These are phyloP conservation scores for Caenorhabditis sp. DNA, from an alignment of 2,888 invertebrate genomes.

Conservation along the genomic window DNA sequence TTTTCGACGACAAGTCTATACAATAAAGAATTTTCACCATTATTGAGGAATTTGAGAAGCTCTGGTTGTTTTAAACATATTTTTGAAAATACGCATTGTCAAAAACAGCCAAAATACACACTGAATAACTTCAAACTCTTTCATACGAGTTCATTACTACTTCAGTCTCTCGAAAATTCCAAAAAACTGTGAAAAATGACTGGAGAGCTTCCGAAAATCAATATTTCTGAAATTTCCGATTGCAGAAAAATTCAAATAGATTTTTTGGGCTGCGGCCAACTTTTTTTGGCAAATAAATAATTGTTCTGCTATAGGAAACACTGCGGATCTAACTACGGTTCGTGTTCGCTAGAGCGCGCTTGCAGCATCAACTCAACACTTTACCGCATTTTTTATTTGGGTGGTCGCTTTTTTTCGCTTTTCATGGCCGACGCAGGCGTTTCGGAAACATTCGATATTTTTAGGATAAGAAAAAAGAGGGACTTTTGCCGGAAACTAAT, in stretches of 20 bases:
- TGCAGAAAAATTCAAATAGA: slow-evolving; percentile 2
- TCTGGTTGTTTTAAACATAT: no score
- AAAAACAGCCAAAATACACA: no score
- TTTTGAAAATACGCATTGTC: neutral
- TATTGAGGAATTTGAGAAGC: no score
- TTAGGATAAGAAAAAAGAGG: neutral
- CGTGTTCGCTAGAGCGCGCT: slow-evolving; percentile 11
- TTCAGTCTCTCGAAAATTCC: neutral
- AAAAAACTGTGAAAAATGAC: neutral
- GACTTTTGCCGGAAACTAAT: neutral
- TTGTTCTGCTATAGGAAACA: slow-evolving; percentile 15
- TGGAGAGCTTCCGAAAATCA: neutral
- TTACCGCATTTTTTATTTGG: neutral
- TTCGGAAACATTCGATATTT: neutral
- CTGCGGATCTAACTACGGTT: slow-evolving; percentile 35
- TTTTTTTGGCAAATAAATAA: slow-evolving; percentile 21
- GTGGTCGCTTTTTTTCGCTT: slow-evolving; percentile 1
- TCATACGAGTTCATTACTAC: no score
- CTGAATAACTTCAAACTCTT: no score
- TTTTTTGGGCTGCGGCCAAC: slow-evolving; percentile 12
- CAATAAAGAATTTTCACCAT: no score
- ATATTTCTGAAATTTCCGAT: slow-evolving; percentile 2
- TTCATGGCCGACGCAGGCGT: neutral
- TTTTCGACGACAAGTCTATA: no score
- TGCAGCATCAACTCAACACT: neutral